Percentiles rank a stretch among this genome's conserved stretches.
Evolutionary conservation across 2,888 invertebrate genomes (phyloP).

Genomic region (Acleris cristana): DNA sequence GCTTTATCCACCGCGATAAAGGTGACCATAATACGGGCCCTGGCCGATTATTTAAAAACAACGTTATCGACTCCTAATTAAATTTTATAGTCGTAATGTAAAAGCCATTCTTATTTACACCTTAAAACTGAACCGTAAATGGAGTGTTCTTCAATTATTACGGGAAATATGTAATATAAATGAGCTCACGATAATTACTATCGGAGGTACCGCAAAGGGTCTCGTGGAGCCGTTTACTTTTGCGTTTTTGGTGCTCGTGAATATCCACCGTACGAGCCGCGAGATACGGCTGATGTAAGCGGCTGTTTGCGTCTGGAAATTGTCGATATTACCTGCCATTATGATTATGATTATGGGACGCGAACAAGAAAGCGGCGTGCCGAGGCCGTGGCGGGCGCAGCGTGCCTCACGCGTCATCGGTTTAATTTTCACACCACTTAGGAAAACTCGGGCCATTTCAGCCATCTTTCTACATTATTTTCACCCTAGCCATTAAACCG

Average conservation of each 20-base stretch:
- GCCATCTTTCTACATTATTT: slow-evolving; percentile 36
- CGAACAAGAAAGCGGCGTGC: slow-evolving; percentile 71
- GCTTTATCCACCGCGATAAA: too few species aligned
- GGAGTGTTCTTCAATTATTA: slow-evolving; percentile 49
- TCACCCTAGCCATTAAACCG: slow-evolving; percentile 18
- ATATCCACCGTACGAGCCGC: slow-evolving; percentile 51
- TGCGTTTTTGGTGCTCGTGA: slow-evolving; percentile 54
- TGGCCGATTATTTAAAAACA: slow-evolving; percentile 40
- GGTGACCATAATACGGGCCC: too few species aligned
- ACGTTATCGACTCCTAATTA: slow-evolving; percentile 46
- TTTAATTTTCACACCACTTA: slow-evolving; percentile 67
- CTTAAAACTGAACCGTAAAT: slow-evolving; percentile 36
- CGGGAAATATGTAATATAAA: slow-evolving; percentile 47
- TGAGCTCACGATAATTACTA: slow-evolving; percentile 53
- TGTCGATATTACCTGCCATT: slow-evolving; percentile 74
- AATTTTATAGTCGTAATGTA: slow-evolving; percentile 47
- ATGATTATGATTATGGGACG: slow-evolving; percentile 66
- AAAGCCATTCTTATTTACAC: slow-evolving; percentile 45
- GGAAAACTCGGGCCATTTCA: slow-evolving; percentile 46
- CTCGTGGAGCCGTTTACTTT: slow-evolving; percentile 54
- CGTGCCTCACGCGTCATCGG: slow-evolving; percentile 56
- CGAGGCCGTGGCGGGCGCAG: slow-evolving; percentile 43
- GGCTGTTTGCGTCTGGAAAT: slow-evolving; percentile 66
- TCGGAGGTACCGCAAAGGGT: slow-evolving; percentile 53
- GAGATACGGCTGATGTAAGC: slow-evolving; percentile 66